Evolutionary conservation across 2,888 invertebrate species (phyloP), one percentile per base, ranked within the genome.

Genomic region (Acleris sparsana): DNA sequence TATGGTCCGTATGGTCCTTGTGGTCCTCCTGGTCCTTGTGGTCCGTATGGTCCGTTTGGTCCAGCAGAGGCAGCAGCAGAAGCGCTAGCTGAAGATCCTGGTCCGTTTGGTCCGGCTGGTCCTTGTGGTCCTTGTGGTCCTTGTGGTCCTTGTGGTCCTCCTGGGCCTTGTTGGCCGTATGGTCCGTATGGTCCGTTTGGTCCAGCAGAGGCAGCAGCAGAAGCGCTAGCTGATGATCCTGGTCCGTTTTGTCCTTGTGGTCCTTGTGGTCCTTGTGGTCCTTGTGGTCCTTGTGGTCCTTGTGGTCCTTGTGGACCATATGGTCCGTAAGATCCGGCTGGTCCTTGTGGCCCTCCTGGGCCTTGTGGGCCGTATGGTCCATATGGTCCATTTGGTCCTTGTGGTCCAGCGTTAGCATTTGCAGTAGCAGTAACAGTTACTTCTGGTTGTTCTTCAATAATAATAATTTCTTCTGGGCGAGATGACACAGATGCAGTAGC

Each of bases 401-500:
- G 20, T 44, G 63, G 44, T 49, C 62, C 62, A 53, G 53, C 33
- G 18, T 53, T 53, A 18, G 53, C 53, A 18, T 53, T 53, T 3
- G 53, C 53, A 33, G 53, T 53, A 39, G 53, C 53, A 13, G 53
- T 53, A 1, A 53, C 53, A 13, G 29, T 61, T 43, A 53, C 61
- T 61, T 62, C 55, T 58, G 59, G 29, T 58, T 66, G 53, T 6
- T 53, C 53, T 13, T 53, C 53, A 53, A 53, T 53, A 53, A 53
- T 53, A 39, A 53, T 53, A 13, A 53, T 53, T 53, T 53, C 53
- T 13, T 53, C 53, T 39, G 53, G 53, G 2, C 39, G 13, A 18
- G 53, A 53, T 33, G 53, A 53, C 5, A 29, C 29, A 53, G 33
- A 33, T 16, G 62, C 66, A 18, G 71, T 53, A 9, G 64, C 60